These are phyloP conservation scores for Galagoides demidoff DNA, from an alignment of 2,797 vertebrate genomes.

Conservation along the genomic window DNA sequence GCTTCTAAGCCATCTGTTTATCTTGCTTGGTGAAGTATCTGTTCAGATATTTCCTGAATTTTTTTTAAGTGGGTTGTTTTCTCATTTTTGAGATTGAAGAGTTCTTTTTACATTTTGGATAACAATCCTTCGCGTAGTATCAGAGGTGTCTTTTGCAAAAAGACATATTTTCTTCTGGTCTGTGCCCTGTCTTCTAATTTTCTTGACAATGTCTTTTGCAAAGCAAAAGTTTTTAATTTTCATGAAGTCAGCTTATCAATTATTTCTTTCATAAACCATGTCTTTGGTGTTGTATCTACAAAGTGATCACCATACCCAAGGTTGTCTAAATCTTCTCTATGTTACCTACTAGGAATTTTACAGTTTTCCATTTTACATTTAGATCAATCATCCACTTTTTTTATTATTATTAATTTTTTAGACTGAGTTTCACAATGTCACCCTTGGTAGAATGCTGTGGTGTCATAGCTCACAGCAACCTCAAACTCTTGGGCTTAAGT, in stretches of 20 bases:
- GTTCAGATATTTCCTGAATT: not conserved
- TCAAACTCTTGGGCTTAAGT: no score
- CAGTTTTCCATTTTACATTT: no score
- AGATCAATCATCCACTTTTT: no score
- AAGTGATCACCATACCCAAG: no score
- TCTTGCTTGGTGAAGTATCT: not conserved
- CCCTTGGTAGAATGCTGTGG: no score
- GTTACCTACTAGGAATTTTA: no score
- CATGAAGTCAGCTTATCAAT: not conserved
- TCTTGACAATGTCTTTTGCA: not conserved
- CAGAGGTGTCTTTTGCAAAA: not conserved
- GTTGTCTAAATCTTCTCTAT: no score
- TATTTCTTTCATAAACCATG: not conserved
- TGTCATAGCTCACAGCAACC: no score
- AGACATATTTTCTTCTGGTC: not conserved
- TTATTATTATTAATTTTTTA: no score
- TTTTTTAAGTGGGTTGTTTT: not conserved
- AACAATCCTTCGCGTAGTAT: not conserved
- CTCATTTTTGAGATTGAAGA: not conserved
- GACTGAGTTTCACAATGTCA: no score
- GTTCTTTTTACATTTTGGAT: not conserved
- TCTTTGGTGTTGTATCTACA: no score
- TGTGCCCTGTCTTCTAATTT: not conserved
- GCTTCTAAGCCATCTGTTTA: not conserved
- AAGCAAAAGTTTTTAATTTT: not conserved